Conservation (phyloP, 2,888 invertebrate genomes). For the Harmothoe impar region DNA sequence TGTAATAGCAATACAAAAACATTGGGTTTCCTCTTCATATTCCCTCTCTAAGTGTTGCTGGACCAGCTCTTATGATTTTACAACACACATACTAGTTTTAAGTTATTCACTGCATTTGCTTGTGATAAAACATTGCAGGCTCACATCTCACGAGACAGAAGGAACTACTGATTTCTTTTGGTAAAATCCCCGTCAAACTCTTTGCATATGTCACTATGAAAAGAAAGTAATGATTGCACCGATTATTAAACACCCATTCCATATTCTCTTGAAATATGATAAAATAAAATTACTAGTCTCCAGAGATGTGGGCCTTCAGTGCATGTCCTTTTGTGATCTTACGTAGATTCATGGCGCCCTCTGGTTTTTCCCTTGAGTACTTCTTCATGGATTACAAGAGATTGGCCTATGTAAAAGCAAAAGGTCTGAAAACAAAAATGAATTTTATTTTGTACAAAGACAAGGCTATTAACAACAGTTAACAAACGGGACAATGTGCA, state of each 20-base stretch:
- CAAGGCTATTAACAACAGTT: background rate
- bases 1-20: background rate
- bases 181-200: no score
- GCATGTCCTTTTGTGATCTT: slow-evolving; percentile 49
- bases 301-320: slow-evolving; percentile 26
- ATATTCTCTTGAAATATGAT: no score
- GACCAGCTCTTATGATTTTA: background rate
- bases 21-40: background rate
- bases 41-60: background rate
- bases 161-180: no score
- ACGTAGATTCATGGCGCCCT: slow-evolving; percentile 8
- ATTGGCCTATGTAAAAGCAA: background rate
- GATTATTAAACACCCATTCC: no score
- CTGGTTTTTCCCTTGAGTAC: background rate
- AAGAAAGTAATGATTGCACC: no score
- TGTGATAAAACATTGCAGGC: slow-evolving; percentile 45
- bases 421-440: background rate
- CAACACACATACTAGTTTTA: slow-evolving; percentile 44
- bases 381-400: background rate
- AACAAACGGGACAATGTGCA: background rate
- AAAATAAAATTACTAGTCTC: background rate
- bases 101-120: slow-evolving; percentile 47
- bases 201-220: no score
- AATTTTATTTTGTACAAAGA: slow-evolving; percentile 22
- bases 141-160: slow-evolving; percentile 6